Evolutionary conservation across 2,113 vertebrate species (phyloP).

Genomic region (Laticauda laticaudata): DNA sequence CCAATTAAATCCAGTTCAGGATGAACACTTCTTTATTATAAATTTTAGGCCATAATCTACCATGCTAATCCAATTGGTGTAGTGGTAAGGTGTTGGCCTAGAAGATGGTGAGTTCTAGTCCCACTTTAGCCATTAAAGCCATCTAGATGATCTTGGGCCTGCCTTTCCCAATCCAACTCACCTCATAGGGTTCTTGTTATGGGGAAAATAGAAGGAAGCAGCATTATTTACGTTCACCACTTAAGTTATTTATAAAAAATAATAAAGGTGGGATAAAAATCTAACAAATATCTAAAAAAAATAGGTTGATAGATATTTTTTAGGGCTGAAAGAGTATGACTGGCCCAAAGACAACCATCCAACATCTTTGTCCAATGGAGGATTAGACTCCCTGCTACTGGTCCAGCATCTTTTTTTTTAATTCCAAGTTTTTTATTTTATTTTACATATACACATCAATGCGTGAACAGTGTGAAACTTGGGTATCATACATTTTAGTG

Average conservation of each 20-base stretch:
- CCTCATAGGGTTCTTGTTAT: neutral
- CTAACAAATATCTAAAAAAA: neutral
- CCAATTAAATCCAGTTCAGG: neutral
- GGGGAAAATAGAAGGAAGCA: neutral
- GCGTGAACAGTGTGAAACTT: no score
- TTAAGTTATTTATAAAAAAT: neutral
- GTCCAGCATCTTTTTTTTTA: neutral
- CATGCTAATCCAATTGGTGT: neutral
- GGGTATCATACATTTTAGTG: no score
- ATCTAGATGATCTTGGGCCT: no score
- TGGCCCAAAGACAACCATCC: neutral
- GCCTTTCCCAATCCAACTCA: neutral
- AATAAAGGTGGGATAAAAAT: neutral
- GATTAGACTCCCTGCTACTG: neutral
- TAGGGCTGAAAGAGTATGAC: neutral
- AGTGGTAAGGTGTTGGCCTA: neutral
- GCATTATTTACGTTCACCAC: neutral
- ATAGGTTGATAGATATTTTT: neutral
- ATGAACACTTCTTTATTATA: neutral
- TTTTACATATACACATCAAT: no score
- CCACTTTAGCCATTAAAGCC: neutral
- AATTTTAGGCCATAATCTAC: neutral
- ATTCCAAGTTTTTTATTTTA: no score
- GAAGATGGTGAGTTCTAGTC: neutral
- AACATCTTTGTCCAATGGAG: neutral